phyloP scores from a whole-genome alignment of 2,797 vertebrate genomes.

The Acanthis flammea region DNA sequence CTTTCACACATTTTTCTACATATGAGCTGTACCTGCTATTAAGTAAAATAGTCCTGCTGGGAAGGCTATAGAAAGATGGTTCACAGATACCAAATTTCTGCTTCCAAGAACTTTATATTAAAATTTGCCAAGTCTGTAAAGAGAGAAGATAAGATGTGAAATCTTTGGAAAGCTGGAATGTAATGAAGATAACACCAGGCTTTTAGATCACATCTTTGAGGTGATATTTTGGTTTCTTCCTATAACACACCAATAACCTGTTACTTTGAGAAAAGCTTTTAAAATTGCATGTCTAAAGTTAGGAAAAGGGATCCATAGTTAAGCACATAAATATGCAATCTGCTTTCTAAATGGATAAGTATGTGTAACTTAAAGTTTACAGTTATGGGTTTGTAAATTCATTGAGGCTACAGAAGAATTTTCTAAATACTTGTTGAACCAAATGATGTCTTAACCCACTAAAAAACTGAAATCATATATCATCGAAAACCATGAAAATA shows the following conservation, averaged over 20 bases:
- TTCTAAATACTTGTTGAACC: background rate
- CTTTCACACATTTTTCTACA: background rate
- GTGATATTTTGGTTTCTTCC: background rate
- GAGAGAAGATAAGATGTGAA: background rate
- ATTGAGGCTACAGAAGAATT: background rate
- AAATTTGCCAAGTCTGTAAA: background rate
- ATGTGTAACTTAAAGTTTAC: background rate
- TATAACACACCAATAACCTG: background rate
- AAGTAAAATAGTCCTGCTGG: background rate
- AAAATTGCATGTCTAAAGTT: background rate
- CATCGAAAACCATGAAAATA: background rate
- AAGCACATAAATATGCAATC: background rate
- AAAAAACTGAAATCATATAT: background rate
- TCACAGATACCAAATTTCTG: background rate
- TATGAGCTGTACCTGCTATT: background rate
- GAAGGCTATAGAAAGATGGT: background rate
- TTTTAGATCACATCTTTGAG: background rate
- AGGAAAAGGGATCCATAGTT: background rate
- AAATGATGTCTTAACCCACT: background rate
- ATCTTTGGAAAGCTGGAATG: background rate
- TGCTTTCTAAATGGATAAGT: background rate
- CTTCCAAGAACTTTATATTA: background rate
- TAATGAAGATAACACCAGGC: background rate
- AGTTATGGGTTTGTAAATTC: background rate
- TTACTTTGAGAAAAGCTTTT: background rate